Percentiles rank a stretch among this genome's conserved stretches.
Evolutionary conservation across 2,888 invertebrate species (phyloP).

Genomic region (Andricus curvator): DNA sequence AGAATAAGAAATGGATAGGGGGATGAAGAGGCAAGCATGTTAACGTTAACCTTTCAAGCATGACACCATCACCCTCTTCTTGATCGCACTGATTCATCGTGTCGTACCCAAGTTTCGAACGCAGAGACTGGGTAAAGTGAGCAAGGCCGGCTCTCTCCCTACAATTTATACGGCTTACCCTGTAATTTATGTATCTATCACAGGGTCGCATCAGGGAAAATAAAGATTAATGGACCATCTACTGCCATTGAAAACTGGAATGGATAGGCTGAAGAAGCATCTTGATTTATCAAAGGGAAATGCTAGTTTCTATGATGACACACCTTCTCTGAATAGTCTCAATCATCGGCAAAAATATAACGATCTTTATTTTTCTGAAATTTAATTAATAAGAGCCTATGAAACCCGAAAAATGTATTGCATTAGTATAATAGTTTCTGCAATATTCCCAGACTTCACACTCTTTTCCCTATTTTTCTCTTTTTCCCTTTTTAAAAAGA

Average conservation of each 20-base stretch:
- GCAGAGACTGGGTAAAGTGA: constrained; percentile 14
- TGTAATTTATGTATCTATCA: constrained; percentile 39
- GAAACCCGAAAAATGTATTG: no score
- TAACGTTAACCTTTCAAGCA: constrained; percentile 16
- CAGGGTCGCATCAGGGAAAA: constrained; percentile 20
- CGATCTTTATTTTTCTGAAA: no score
- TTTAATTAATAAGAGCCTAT: no score
- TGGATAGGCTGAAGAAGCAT: not conserved
- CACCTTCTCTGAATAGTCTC: constrained; percentile 1
- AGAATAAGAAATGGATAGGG: constrained; percentile 19
- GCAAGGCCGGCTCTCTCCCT: constrained; percentile 12
- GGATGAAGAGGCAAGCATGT: constrained; percentile 22
- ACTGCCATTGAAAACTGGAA: constrained; percentile 24
- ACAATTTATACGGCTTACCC: constrained; percentile 22
- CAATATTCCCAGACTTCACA: no score
- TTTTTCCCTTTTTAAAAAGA: no score
- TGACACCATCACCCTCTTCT: constrained; percentile 15
- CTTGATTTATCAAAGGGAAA: constrained; percentile 6
- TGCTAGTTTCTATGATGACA: not conserved
- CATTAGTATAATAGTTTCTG: no score
- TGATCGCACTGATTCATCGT: constrained; percentile 33
- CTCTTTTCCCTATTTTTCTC: no score
- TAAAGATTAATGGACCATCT: constrained; percentile 35
- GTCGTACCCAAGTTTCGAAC: constrained; percentile 14
- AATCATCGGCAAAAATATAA: not conserved